Evolutionary conservation across 2,113 vertebrate species (phyloP), one percentile per base, ranked within the genome.

Genomic region (Camelus bactrianus): DNA sequence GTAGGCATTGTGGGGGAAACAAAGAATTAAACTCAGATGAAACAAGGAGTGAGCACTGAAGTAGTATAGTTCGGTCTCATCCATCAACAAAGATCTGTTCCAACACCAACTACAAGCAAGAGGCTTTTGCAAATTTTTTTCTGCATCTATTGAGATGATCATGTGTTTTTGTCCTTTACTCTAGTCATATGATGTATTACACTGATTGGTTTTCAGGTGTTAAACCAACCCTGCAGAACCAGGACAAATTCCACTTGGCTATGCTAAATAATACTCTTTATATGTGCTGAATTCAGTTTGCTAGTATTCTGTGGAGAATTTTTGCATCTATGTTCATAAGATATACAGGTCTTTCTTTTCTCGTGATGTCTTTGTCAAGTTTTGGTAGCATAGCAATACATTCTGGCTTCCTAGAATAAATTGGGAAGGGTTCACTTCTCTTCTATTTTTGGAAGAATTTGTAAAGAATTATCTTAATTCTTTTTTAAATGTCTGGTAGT

Each of bases 371-470:
- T 88, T 82, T 95, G 77, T 72, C 56, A 75, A 30, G 28, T 89
- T 94, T 87, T 50, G 17, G 30, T 80, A 73, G 81, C 16, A 89
- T 16, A n/a, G 65, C 14, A 75, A 93, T 69, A 60, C 12, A 56
- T 35, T 54, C 17, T 77, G 75, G 26, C 2, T 26, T 94, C 76
- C 56, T 13, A 87, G 81, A 79, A 56, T 73, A 26, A 80, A 24
- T 60, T 79, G 32, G 14, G 32, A 82, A 52, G 5, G 20, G 16
- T 70, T 87, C 38, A 38, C 28, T 91, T 77, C 30, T 65, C 58
- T 81, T 89, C 91, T 81, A 84, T 26, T 88, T 94, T 81, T 80
- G 19, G 64, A 81, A 93, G 32, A 54, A 17, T 73, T 93, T 77
- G 24, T 84, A 30, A 93, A 81, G 17, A 32, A 52, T 17, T 93